Percentiles rank a stretch among this genome's conserved stretches.
These are phyloP conservation scores for Poeciliopsis gracilis DNA, from an alignment of 2,797 vertebrate genomes.

Conservation along the genomic window DNA sequence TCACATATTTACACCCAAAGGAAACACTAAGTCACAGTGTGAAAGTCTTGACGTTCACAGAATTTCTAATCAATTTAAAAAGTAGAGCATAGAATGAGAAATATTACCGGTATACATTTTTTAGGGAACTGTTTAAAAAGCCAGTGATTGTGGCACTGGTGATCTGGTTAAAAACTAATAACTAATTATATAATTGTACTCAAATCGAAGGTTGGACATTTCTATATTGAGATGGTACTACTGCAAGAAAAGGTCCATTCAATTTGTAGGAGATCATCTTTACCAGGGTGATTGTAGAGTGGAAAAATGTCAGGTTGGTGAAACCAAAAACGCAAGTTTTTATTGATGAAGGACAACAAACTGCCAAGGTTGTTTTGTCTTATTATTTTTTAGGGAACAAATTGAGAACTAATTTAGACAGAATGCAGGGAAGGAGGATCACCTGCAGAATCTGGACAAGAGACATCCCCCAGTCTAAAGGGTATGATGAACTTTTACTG, in stretches of 20 bases:
- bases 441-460: neutral
- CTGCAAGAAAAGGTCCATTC: neutral
- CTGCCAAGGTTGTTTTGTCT: neutral
- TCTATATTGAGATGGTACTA: neutral
- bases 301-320: neutral
- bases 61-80: neutral
- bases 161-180: neutral
- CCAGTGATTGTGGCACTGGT: neutral
- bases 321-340: neutral
- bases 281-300: neutral
- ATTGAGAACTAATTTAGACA: neutral
- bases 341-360: neutral
- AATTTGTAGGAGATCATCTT: neutral
- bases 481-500: neutral
- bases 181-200: neutral
- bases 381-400: neutral
- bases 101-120: neutral
- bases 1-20: neutral
- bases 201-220: neutral
- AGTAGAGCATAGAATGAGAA: neutral
- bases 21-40: neutral
- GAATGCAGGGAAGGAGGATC: neutral
- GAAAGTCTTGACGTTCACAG: neutral
- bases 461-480: neutral
- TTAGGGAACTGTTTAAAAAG: neutral